Conservation (phyloP, 37 sponge, comb jelly and placozoan genomes). For the Aplysina aerophoba region DNA sequence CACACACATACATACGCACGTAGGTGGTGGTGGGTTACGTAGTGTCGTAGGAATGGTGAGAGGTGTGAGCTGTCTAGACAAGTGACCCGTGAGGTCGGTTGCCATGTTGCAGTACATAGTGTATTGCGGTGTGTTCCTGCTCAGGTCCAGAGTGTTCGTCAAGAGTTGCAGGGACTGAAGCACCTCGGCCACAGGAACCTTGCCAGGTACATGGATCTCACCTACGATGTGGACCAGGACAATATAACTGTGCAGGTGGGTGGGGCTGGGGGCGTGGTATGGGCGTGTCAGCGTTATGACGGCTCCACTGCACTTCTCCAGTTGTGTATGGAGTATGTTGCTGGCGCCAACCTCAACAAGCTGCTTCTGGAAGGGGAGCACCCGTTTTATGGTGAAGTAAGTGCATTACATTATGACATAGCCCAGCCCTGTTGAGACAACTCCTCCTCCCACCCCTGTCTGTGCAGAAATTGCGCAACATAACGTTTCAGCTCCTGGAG, state of each 20-base stretch:
- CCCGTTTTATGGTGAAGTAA: not conserved
- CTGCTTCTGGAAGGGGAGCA: not conserved
- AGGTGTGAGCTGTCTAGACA: no score
- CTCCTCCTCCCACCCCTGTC: constrained; percentile 44
- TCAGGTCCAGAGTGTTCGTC: constrained; percentile 62
- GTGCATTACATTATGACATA: not conserved
- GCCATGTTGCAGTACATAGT: not conserved
- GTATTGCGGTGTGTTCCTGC: not conserved
- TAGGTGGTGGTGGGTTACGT: no score
- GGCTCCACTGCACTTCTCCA: not conserved
- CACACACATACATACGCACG: not conserved
- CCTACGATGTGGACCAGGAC: constrained; percentile 1
- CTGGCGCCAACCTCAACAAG: constrained; percentile 15
- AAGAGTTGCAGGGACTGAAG: constrained; percentile 53
- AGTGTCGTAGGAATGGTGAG: no score
- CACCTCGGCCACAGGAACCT: constrained; percentile 54
- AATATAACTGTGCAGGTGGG: constrained; percentile 63
- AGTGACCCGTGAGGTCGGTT: no score
- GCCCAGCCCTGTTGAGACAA: not conserved
- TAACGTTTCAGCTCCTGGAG: constrained; percentile 69
- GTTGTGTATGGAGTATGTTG: constrained; percentile 18
- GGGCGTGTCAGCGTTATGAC: not conserved
- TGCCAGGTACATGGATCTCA: constrained; percentile 63
- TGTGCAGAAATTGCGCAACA: constrained; percentile 53
- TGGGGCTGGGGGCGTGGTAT: not conserved